Evolutionary conservation across 2,888 invertebrate species (phyloP).

Genomic region (Parasteatoda lunata): DNA sequence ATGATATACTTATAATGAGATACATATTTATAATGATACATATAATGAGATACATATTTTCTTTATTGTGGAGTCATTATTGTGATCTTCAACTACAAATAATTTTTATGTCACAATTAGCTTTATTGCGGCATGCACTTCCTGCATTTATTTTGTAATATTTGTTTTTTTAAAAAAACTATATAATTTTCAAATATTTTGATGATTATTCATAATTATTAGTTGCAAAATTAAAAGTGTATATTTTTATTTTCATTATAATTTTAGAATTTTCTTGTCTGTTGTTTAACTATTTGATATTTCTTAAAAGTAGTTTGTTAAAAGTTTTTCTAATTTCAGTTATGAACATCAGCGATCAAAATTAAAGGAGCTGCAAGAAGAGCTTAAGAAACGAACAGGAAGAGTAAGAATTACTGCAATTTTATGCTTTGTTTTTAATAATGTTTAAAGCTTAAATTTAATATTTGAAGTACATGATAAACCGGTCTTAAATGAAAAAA

Average conservation of each 20-base stretch:
- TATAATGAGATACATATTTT: too few species aligned
- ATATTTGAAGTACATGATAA: background rate
- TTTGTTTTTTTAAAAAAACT: too few species aligned
- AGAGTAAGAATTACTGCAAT: constrained; percentile 65
- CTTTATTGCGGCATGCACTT: background rate
- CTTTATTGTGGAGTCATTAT: too few species aligned
- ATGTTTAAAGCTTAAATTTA: background rate
- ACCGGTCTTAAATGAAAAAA: too few species aligned
- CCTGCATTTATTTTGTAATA: background rate
- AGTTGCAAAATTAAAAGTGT: background rate
- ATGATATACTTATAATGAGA: too few species aligned
- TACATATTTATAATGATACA: too few species aligned
- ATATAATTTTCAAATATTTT: too few species aligned
- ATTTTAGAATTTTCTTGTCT: background rate
- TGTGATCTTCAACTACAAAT: too few species aligned
- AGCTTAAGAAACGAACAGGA: constrained; percentile 61
- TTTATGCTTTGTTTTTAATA: background rate
- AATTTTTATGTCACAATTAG: too few species aligned
- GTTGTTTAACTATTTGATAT: too few species aligned
- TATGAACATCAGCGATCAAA: constrained; percentile 65
- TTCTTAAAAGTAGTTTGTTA: too few species aligned
- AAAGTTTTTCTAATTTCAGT: constrained; percentile 31
- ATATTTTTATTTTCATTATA: background rate
- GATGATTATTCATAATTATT: too few species aligned
- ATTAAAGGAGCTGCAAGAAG: constrained; percentile 50